Conservation (phyloP, 2,797 vertebrate genomes). For the Chelidonichthys spinosus region DNA sequence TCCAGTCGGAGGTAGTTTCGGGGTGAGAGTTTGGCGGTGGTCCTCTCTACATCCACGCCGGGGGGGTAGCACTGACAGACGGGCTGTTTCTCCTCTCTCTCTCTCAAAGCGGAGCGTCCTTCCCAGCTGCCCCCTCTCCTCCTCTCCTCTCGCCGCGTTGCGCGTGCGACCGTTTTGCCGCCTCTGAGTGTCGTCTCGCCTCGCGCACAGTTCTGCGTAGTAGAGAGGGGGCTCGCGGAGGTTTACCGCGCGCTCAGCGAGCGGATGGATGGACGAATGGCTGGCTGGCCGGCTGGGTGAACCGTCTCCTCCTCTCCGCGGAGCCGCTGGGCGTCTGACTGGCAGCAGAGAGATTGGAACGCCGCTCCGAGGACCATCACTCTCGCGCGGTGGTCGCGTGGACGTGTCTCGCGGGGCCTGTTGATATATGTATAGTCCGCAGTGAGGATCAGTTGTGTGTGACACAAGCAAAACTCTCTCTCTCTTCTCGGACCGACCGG, state of each 20-base stretch:
- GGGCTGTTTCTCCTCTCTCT: conserved; percentile 23
- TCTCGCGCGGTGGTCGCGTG: conserved; percentile 37
- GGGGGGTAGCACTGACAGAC: conserved; percentile 58
- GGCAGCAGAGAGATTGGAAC: conserved; percentile 43
- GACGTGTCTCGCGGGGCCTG: conserved; percentile 57
- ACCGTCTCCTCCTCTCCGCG: conserved; percentile 43
- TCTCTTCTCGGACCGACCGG: conserved; percentile 13
- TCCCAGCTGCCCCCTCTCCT: conserved; percentile 34
- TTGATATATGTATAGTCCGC: conserved; percentile 57
- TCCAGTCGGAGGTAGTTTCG: conserved; percentile 21
- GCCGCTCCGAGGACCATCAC: conserved; percentile 48
- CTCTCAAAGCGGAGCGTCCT: conserved; percentile 29
- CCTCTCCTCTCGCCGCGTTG: conserved; percentile 40
- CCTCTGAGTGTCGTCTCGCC: conserved; percentile 57
- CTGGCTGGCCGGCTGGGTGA: conserved; percentile 38
- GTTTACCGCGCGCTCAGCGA: conserved; percentile 54
- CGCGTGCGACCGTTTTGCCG: conserved; percentile 59
- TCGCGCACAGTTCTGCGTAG: conserved; percentile 45
- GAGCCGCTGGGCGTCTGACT: conserved; percentile 41
- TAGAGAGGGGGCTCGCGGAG: conserved; percentile 60
- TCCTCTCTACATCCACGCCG: conserved; percentile 81
- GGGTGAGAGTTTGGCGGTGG: conserved; percentile 34
- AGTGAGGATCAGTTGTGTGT: conserved; percentile 49
- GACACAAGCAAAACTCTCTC: conserved; percentile 27
- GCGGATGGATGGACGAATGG: conserved; percentile 45